Evolutionary conservation across 92 coral and sea anemone genomes (phyloP), one percentile per base, ranked within the genome.

Genomic region (Parazoanthus swiftii): DNA sequence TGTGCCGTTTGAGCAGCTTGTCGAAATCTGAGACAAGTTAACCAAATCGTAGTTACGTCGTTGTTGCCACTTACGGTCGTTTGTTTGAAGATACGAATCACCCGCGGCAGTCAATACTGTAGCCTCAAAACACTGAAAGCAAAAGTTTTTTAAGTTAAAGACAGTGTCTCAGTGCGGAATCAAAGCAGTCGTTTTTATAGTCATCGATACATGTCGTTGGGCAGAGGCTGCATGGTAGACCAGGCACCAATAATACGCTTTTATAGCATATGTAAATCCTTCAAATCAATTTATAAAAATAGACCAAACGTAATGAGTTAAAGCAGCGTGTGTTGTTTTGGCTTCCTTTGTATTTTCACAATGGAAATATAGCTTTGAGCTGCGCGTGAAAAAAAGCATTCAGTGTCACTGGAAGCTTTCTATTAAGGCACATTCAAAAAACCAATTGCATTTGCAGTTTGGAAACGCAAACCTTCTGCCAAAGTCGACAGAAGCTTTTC

Each of bases 281-380:
- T n/a, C 14, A 2, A 54, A 11, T 21, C 7, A 63, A 63, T 4
- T 37, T 74, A 37, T 51, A 75, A 48, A 75, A 37, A 16, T 75
- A 75, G 79, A 75, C 43, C 26, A 39, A 74, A 75, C 79, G 79
- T 39, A 75, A 75, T 75, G 9, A 21, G 50, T 75, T 39, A 25
- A 9, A 4, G 79, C 51, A 73, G n/a, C n/a, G 39, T 44, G 6
- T 74, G 77, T 36, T 36, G 21, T 6, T 7, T 39, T 21, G 79
- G 4, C 13, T 38, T 75, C 79, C 46, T 75, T 75, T 75, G 25
- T 75, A 11, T 14, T 75, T 36, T 20, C 44, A 74, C 44, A 36
- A 74, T 74, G 37, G 21, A 35, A 74, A 74, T 74, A 14, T 2
- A 63, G 70, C 25, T 18, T 21, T 63, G 70, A 20, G 70, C 25